These are phyloP conservation scores for Suillia variegata DNA, from an alignment of 2,888 invertebrate genomes.

Conservation along the genomic window DNA sequence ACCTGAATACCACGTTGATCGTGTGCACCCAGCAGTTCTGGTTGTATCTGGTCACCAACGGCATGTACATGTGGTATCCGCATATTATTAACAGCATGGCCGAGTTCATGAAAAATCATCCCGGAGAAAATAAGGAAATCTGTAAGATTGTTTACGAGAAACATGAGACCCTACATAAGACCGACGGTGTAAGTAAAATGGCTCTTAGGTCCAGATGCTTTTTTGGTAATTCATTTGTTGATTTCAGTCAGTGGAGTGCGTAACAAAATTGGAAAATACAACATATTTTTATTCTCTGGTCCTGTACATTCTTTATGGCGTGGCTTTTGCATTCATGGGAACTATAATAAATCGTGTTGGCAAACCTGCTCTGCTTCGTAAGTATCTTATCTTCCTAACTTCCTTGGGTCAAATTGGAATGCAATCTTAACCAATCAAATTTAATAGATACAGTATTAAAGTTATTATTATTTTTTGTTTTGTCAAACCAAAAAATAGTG, in stretches of 20 bases:
- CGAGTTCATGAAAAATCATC: slow-evolving; percentile 41
- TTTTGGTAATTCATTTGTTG: background rate
- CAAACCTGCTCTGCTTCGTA: slow-evolving; percentile 47
- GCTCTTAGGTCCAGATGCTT: background rate
- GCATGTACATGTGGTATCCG: slow-evolving; percentile 57
- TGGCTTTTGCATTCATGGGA: slow-evolving; percentile 46
- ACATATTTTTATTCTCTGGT: slow-evolving; percentile 45
- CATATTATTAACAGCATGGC: slow-evolving; percentile 52
- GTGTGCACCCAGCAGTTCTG: slow-evolving; percentile 53
- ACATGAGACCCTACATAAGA: slow-evolving; percentile 29
- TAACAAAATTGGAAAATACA: slow-evolving; percentile 41
- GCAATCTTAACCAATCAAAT: no score
- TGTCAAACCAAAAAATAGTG: no score
- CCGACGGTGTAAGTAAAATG: slow-evolving; percentile 31
- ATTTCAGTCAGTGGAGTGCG: slow-evolving; percentile 35
- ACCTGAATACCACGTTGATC: slow-evolving; percentile 45
- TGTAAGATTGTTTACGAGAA: slow-evolving; percentile 46
- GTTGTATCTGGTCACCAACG: slow-evolving; percentile 47
- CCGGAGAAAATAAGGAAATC: slow-evolving; percentile 36
- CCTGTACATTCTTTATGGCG: slow-evolving; percentile 43
- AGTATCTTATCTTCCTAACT: slow-evolving; percentile 27
- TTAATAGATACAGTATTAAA: no score
- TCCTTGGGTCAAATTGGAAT: no score
- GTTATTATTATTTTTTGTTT: no score
- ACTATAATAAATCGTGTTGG: slow-evolving; percentile 48